Base-by-base conservation (phyloP, 2,888 invertebrate species). In the Harmothoe impar region DNA sequence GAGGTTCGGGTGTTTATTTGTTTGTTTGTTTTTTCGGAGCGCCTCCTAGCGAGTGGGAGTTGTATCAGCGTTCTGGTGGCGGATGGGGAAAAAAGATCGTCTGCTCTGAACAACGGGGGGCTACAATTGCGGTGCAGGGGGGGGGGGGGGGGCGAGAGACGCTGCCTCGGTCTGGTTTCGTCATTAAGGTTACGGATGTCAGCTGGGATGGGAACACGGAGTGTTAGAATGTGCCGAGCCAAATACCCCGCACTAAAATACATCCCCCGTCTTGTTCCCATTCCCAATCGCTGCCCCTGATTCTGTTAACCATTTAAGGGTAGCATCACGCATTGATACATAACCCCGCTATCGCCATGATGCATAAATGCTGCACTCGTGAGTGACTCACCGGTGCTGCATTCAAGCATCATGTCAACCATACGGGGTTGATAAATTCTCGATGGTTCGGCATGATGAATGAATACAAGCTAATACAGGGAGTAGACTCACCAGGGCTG, bases 131-230 rank as follows among this genome's bases (percentile, higher is more conserved):
- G 17, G 31, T 3, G 72, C 72, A 72, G 15, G 68, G 68, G 5
- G 7, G 68, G n/a, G 20, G n/a, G 25, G 25, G 29, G 72, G 72
- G 29, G 17, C 15, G 72, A 29, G 72, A n/a, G 29, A 29, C 72
- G 72, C 72, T 72, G 29, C 5, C 29, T 72, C 72, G n/a, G 25
- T 72, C 25, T 72, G 72, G 72, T 72, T 72, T 72, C 25, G 72
- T 72, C 72, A 72, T 72, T 72, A 72, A 29, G 72, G 72, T 72
- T 72, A 72, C 72, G 72, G 72, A 72, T 72, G 72, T 72, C 72
- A 29, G 72, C 25, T 29, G 72, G 5, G 72, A 72, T 72, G 72
- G 15, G 31, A 29, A 72, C 12, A 29, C 72, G 72, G 72, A n/a
- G 25, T 15, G 72, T 72, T 72, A 72, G 72, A 29, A 72, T 29